These are phyloP conservation scores for Lophotis ruficrista DNA, from an alignment of 2,113 vertebrate species.

Conservation along the genomic window DNA sequence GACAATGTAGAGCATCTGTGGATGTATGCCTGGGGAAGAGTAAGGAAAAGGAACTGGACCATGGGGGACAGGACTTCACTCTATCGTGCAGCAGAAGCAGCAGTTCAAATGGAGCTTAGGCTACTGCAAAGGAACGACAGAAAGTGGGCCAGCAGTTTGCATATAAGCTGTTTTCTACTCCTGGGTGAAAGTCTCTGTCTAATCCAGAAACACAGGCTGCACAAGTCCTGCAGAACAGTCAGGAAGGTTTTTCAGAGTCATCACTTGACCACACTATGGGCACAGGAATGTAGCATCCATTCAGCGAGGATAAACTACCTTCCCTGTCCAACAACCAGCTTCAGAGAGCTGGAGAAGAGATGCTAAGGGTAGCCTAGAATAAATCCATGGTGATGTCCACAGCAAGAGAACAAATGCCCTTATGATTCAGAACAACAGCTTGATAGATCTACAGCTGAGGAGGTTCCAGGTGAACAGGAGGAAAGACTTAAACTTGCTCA, in stretches of 20 bases:
- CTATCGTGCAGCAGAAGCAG: neutral
- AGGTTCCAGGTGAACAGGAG: neutral
- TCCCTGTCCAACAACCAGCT: neutral
- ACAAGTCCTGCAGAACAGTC: neutral
- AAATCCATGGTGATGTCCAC: neutral
- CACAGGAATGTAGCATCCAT: neutral
- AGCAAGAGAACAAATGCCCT: neutral
- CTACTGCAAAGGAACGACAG: neutral
- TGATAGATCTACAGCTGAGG: neutral
- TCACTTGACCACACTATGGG: neutral
- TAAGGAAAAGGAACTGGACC: neutral
- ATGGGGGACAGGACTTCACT: neutral
- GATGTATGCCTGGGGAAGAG: neutral
- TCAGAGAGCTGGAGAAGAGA: neutral
- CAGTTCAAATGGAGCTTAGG: neutral
- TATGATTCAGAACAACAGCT: neutral
- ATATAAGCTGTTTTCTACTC: neutral
- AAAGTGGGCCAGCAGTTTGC: neutral
- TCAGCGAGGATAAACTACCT: neutral
- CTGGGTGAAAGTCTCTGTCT: neutral
- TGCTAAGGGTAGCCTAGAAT: neutral
- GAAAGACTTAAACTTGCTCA: neutral
- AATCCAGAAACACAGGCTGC: neutral
- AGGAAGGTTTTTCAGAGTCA: neutral
- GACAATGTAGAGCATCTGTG: neutral